Evolutionary conservation across 1,140 invertebrate genomes (phyloP), one percentile per base, ranked within the genome.

Genomic region (Glossosoma conforme): DNA sequence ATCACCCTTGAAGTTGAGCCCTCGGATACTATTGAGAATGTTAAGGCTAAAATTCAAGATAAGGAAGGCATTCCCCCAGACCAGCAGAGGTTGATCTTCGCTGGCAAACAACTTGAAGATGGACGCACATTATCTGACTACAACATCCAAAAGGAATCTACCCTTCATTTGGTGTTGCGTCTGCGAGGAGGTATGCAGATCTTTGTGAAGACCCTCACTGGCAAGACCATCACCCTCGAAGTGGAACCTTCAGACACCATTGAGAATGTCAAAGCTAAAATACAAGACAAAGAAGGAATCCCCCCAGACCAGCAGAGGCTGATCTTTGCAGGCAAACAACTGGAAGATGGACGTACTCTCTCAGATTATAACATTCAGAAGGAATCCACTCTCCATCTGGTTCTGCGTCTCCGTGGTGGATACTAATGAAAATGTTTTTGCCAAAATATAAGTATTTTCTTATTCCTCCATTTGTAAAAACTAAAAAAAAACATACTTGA

Each of bases 311-410:
- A n/a, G n/a, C n/a, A n/a, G n/a, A n/a, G n/a, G n/a, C n/a, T n/a
- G n/a, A 85, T 86, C 52, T 87, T 88, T 62, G 83, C 84, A 24
- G 86, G 89, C 46, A 89, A 89, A 62, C 87, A 89, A 60, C 75
- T 89, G 8, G 86, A 89, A 66, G 88, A 90, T 62, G 87, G 89
- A 19, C 84, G 86, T 0, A 91, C 86, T 0, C 64, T 89, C 1
- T 85, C 82, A 2, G 86, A 89, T 55, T 89, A 89, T 63, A 89
- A 89, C 58, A 89, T 89, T 54, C 85, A 89, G 55, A 86, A 89
- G 54, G 86, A 87, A 67, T 89, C 85, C 0, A 89, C 86, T 0
- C 74, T 89, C 0, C 87, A 90, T 61, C 69, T 91, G 50, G 87
- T 89, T 1, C 65, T 87, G 1, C 69, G 83, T 50, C 67, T 84